phyloP scores from a whole-genome alignment of 2,113 vertebrate species.

The Isurus oxyrinchus region DNA sequence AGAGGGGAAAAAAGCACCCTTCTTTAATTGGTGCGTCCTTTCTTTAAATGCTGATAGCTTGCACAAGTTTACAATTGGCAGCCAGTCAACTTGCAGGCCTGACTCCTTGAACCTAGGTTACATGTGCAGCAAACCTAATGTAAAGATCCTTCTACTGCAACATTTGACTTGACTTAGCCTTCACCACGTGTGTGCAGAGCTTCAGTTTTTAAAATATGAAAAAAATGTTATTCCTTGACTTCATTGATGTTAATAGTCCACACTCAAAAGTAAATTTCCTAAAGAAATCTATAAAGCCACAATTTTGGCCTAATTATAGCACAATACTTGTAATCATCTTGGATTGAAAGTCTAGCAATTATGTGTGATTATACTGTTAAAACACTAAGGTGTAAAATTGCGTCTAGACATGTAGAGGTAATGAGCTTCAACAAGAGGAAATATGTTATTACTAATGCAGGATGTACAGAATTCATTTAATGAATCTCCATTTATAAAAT shows the following conservation, averaged over 20 bases:
- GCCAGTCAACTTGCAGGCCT: not conserved
- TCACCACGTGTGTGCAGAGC: not conserved
- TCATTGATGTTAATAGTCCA: not conserved
- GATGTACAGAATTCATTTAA: slow-evolving; percentile 2
- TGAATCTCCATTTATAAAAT: not conserved
- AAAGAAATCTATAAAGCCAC: not conserved
- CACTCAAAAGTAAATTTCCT: not conserved
- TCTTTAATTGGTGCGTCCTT: not conserved
- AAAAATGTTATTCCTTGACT: not conserved
- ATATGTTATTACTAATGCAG: not conserved
- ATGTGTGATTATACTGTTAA: slow-evolving; percentile 20
- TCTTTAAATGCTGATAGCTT: not conserved
- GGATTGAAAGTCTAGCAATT: not conserved
- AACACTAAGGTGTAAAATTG: not conserved
- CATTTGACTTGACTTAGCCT: not conserved
- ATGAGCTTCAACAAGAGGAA: not conserved
- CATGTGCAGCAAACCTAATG: not conserved
- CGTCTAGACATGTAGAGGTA: slow-evolving; percentile 19
- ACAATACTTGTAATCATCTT: slow-evolving; percentile 16
- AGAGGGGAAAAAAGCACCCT: not conserved
- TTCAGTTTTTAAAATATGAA: not conserved
- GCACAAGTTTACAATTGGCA: not conserved
- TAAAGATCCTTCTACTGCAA: not conserved
- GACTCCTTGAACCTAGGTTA: not conserved
- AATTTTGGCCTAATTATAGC: slow-evolving; percentile 1